These are phyloP conservation scores for Drosophila mercatorum DNA, from an alignment of 2,888 invertebrate genomes.

Conservation along the genomic window DNA sequence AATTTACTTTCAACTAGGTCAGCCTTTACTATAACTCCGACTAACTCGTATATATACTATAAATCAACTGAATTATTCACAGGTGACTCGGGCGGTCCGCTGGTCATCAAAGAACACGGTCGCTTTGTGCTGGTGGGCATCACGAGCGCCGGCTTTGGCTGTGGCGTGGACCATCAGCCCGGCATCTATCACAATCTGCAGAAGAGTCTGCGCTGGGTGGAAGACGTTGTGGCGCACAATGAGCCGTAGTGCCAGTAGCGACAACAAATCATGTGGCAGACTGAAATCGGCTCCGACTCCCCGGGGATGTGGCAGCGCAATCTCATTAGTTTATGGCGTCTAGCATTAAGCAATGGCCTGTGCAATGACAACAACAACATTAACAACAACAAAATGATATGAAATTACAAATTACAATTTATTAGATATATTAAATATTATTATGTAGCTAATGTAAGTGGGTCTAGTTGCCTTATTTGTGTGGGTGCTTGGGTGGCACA, in stretches of 20 bases:
- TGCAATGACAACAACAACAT: slow-evolving; percentile 57
- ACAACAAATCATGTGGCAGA: slow-evolving; percentile 1
- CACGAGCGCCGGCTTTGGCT: slow-evolving; percentile 94
- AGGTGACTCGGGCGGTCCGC: slow-evolving; percentile 93
- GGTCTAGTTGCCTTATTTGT: slow-evolving; percentile 15
- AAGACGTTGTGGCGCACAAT: slow-evolving; percentile 85
- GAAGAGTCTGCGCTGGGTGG: slow-evolving; percentile 89
- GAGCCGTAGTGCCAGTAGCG: slow-evolving; percentile 51
- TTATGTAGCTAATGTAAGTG: slow-evolving; percentile 52
- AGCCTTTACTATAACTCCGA: not conserved
- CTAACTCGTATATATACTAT: not conserved
- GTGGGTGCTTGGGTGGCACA: slow-evolving; percentile 27
- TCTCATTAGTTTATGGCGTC: slow-evolving; percentile 71
- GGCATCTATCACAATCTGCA: slow-evolving; percentile 94
- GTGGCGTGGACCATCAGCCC: slow-evolving; percentile 93
- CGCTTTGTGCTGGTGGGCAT: slow-evolving; percentile 92
- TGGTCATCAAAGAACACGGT: slow-evolving; percentile 88
- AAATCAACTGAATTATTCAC: slow-evolving; percentile 6
- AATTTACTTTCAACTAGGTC: not conserved
- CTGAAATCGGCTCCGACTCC: slow-evolving; percentile 18
- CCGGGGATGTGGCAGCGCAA: slow-evolving; percentile 49
- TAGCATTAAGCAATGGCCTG: slow-evolving; percentile 69
- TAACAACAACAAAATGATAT: slow-evolving; percentile 18
- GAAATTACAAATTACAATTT: slow-evolving; percentile 48
- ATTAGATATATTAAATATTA: slow-evolving; percentile 71